Conservation (phyloP, 2,113 vertebrate genomes). For the Sceloporus tristichus region DNA sequence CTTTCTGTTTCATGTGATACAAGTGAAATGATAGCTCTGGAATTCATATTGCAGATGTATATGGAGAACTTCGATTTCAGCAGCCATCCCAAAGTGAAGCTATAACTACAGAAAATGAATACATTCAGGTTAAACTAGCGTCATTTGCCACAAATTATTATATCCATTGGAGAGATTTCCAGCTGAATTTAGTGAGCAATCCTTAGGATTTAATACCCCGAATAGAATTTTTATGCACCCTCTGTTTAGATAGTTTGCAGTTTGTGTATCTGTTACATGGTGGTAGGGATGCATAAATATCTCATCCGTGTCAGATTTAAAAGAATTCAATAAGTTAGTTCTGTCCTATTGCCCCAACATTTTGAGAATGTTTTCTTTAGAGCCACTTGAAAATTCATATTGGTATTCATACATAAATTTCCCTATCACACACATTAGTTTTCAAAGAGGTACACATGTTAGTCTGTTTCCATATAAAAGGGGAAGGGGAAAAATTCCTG, state of each 20-base stretch:
- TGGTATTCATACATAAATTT: too few species aligned
- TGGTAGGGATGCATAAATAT: too few species aligned
- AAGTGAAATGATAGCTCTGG: neutral
- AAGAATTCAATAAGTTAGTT: too few species aligned
- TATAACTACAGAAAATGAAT: neutral
- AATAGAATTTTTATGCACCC: neutral
- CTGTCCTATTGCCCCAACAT: too few species aligned
- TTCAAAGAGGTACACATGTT: too few species aligned
- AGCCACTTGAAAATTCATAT: too few species aligned
- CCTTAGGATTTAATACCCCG: neutral
- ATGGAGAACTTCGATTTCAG: neutral
- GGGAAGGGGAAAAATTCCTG: too few species aligned
- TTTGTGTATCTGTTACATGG: too few species aligned
- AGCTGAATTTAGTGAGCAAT: neutral
- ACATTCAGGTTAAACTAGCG: neutral
- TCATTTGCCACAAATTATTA: neutral
- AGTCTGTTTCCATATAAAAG: too few species aligned
- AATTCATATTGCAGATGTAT: neutral
- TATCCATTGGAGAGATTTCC: neutral
- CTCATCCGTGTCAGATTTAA: too few species aligned
- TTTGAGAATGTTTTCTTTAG: too few species aligned
- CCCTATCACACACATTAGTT: too few species aligned
- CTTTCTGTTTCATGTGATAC: neutral
- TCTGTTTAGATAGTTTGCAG: neutral
- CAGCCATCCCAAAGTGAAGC: neutral